Evolutionary conservation across 1,140 invertebrate genomes (phyloP), one percentile per base, ranked within the genome.

Genomic region (Brachionus rotundiformis): DNA sequence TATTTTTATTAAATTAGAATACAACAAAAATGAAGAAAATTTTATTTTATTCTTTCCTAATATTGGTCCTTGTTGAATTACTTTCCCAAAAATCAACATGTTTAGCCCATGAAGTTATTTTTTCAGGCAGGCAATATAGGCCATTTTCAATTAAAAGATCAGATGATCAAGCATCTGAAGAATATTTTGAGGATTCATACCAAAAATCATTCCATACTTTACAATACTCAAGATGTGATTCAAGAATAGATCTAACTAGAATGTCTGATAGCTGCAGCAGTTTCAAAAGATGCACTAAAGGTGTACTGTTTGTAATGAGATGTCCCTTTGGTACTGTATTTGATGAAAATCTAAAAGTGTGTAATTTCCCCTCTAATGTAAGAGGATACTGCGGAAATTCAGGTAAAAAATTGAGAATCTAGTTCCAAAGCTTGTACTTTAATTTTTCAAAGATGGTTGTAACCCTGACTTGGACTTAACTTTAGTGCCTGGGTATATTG

Each of bases 321-420:
- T 73, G 68, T 73, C 68, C 68, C 5, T 25, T n/a, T 44, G 41
- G 68, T 2, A 73, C 68, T 23, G 68, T 73, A 19, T 73, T 73
- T 73, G 68, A 73, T 73, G 7, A 73, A 5, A 4, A 31, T 5
- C 11, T 44, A 23, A 73, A 73, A 73, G 39, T 44, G 6, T 73
- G 68, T 19, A 73, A 73, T 73, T 73, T 73, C 44, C 16, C 39
- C 25, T 44, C 36, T 73, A 73, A 73, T 25, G n/a, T 73, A 6
- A 41, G 25, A 19, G 68, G 68, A 25, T 25, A 23, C 1, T 73
- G 68, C n/a, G 68, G 68, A 19, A 3, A 73, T n/a, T 23, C 29
- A 36, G 19, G 63, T 36, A 68, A 8, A 36, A 33, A 27, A 31
- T 29, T 13, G n/a, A n/a, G n/a, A n/a, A n/a, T n/a, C n/a, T n/a